These are phyloP conservation scores for Enteromius afrohamiltoni DNA, from an alignment of 2,797 vertebrate species.

Conservation along the genomic window DNA sequence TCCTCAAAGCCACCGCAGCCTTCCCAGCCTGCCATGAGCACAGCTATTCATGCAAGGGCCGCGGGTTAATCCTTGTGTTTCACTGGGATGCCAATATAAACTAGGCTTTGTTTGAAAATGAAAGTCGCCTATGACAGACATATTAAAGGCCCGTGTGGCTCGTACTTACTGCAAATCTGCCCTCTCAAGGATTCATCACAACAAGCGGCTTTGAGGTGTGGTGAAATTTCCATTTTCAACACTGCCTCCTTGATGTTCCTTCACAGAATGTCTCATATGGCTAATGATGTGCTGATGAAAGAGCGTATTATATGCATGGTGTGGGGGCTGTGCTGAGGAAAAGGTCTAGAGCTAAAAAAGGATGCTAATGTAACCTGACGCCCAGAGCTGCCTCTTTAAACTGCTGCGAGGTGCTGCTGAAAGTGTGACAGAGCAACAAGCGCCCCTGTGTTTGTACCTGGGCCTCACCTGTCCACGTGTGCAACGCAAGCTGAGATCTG, in stretches of 20 bases:
- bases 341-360: conserved; percentile 54
- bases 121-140: conserved; percentile 66
- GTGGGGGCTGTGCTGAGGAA: conserved; percentile 34
- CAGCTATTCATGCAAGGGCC: conserved; percentile 67
- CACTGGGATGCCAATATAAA: conserved; percentile 55
- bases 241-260: conserved; percentile 67
- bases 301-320: conserved; percentile 65
- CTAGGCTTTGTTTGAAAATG: conserved; percentile 67
- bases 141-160: conserved; percentile 22
- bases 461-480: conserved; percentile 46
- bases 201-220: conserved; percentile 48
- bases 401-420: conserved; percentile 68
- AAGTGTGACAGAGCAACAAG: conserved; percentile 71
- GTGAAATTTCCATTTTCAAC: conserved; percentile 65
- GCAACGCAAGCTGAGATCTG: conserved; percentile 69
- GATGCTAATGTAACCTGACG: conserved; percentile 61
- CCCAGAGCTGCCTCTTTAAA: conserved; percentile 64
- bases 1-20: background rate
- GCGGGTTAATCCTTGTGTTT: conserved; percentile 65
- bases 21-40: conserved; percentile 42
- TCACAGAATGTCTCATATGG: conserved; percentile 58
- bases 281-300: conserved; percentile 70
- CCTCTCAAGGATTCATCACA: conserved; percentile 60
- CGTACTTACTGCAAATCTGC: conserved; percentile 42
- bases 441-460: conserved; percentile 60